Evolutionary conservation across 2,113 vertebrate species (phyloP).

Genomic region (Beaufortia kweichowensis): DNA sequence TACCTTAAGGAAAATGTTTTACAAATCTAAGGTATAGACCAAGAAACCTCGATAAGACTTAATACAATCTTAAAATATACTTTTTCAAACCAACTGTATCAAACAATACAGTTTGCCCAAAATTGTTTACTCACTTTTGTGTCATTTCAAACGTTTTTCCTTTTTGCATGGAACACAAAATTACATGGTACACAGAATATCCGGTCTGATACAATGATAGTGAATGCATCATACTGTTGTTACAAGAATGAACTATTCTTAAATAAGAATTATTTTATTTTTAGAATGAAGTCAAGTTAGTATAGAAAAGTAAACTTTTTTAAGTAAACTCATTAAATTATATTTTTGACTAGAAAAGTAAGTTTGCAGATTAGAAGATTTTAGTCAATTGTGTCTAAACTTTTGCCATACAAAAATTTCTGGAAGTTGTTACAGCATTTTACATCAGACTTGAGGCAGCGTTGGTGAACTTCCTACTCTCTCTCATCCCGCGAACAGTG

Average conservation of each 20-base stretch:
- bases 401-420: not conserved
- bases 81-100: not conserved
- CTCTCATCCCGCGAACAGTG: conserved; percentile 13
- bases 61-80: conserved; percentile 8
- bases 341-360: no score
- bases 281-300: no score
- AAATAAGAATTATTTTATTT: no score
- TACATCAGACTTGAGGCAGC: conserved; percentile 19
- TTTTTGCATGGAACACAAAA: not conserved
- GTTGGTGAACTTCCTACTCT: not conserved
- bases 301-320: no score
- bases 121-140: conserved; percentile 7
- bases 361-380: no score
- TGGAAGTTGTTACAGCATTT: conserved; percentile 11
- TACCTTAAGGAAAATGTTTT: not conserved
- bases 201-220: not conserved
- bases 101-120: not conserved
- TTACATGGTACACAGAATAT: not conserved
- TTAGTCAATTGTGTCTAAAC: no score
- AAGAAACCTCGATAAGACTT: not conserved
- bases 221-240: no score
- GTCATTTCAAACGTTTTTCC: not conserved
- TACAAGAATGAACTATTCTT: no score
- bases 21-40: not conserved
- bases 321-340: no score